Percentiles rank a stretch among this genome's conserved stretches.
Evolutionary conservation across 2,888 invertebrate species (phyloP).

Genomic region (Apomyelois bistriatella): DNA sequence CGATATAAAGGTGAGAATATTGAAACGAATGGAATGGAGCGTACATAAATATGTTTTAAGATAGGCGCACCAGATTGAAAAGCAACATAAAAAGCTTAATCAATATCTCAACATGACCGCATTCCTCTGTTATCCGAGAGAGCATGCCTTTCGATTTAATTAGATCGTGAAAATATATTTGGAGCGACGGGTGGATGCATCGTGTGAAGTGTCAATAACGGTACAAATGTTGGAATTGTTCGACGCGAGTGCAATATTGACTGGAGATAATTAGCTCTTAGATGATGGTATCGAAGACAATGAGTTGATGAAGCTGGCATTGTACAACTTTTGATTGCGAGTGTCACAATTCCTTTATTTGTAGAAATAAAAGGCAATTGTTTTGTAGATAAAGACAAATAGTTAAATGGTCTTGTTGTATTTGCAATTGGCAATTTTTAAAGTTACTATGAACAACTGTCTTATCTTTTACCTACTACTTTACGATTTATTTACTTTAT

Average conservation of each 20-base stretch:
- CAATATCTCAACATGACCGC: constrained; percentile 60
- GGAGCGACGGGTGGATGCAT: constrained; percentile 13
- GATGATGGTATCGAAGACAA: not conserved
- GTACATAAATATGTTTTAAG: constrained; percentile 16
- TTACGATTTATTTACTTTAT: no score
- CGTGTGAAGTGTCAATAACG: constrained; percentile 9
- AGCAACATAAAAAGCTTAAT: constrained; percentile 53
- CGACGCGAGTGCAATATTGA: constrained; percentile 2
- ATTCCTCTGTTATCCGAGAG: constrained; percentile 53
- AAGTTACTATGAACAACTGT: no score
- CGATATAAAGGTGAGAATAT: constrained; percentile 10
- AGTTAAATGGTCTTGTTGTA: no score
- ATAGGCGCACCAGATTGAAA: constrained; percentile 20
- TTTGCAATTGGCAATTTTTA: no score
- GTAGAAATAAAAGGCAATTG: no score
- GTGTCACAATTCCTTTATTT: not conserved
- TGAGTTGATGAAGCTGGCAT: not conserved
- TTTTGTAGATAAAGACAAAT: no score
- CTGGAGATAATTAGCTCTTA: not conserved
- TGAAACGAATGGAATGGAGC: constrained; percentile 7
- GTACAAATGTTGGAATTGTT: constrained; percentile 4
- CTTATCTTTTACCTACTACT: no score
- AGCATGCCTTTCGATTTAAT: constrained; percentile 58
- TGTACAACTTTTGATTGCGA: not conserved
- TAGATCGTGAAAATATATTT: constrained; percentile 50